Conservation (phyloP, 1,140 invertebrate species). For the Diabrotica virgifera region DNA sequence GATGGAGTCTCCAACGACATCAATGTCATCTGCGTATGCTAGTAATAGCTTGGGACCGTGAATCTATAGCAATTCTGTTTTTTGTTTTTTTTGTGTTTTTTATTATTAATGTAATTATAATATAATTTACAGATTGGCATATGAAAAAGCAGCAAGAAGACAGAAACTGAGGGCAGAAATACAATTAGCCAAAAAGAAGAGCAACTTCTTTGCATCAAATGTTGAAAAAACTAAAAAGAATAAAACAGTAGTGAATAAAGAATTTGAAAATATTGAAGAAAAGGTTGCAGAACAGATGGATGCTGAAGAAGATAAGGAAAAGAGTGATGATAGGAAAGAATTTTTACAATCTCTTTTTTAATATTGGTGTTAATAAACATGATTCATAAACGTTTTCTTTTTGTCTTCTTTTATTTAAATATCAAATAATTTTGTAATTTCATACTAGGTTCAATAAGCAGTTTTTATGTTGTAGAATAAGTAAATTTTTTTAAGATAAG, state of each 20-base stretch:
- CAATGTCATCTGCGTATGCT: too few species aligned
- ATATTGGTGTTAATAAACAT: not conserved
- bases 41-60: too few species aligned
- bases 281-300: not conserved
- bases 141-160: slow-evolving; percentile 85
- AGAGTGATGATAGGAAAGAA: slow-evolving; percentile 45
- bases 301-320: slow-evolving; percentile 14
- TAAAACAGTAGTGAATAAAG: slow-evolving; percentile 49
- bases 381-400: too few species aligned
- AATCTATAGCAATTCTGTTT: too few species aligned
- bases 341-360: slow-evolving; percentile 54
- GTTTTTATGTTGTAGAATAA: too few species aligned
- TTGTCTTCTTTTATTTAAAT: not conserved
- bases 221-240: slow-evolving; percentile 69
- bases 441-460: not conserved
- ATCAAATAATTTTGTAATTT: not conserved
- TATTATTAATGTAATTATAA: not conserved
- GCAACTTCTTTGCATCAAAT: slow-evolving; percentile 80
- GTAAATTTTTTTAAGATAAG: too few species aligned
- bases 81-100: too few species aligned
- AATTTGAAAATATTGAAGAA: slow-evolving; percentile 38
- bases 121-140: slow-evolving; percentile 64
- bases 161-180: slow-evolving; percentile 86
- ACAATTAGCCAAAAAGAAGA: slow-evolving; percentile 85
- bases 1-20: too few species aligned